Conservation (phyloP, 1,140 invertebrate species). For the Cyclargus thomasi region DNA sequence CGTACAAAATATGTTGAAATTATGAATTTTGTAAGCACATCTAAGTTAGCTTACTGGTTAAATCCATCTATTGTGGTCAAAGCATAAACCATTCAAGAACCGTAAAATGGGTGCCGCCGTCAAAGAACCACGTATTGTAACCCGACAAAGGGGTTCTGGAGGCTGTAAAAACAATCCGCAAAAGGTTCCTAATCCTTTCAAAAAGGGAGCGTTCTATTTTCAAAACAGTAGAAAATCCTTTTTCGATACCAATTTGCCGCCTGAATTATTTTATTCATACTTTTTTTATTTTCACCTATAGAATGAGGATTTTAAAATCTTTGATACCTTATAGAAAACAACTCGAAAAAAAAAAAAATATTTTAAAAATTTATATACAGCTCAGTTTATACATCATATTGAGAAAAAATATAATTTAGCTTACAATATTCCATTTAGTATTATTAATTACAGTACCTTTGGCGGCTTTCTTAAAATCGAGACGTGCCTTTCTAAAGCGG, state of each 20-base stretch:
- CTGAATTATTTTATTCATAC: conserved; percentile 47
- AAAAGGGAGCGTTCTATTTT: conserved; percentile 58
- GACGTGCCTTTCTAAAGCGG: not conserved
- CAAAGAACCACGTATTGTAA: conserved; percentile 43
- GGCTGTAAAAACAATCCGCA: conserved; percentile 72
- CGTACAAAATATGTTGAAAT: too few relatives aligned
- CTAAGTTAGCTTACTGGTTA: too few relatives aligned
- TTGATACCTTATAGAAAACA: too few relatives aligned
- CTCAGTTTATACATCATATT: too few relatives aligned
- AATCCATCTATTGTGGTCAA: too few relatives aligned
- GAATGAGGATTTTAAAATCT: not conserved
- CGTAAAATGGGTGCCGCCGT: conserved; percentile 52
- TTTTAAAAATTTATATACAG: too few relatives aligned
- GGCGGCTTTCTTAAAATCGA: not conserved
- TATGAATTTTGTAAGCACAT: too few relatives aligned
- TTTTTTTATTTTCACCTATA: conserved; percentile 28
- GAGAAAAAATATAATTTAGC: too few relatives aligned
- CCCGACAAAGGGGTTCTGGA: conserved; percentile 63
- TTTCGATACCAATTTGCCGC: conserved; percentile 70
- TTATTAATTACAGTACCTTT: not conserved
- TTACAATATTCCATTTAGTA: not conserved
- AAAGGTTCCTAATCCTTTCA: conserved; percentile 62
- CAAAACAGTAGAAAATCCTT: conserved; percentile 71
- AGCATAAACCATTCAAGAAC: conserved; percentile 51
- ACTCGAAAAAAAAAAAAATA: too few relatives aligned